Base-by-base conservation (phyloP, 2,888 invertebrate species). In the Sceliomorpha sp. region DNA sequence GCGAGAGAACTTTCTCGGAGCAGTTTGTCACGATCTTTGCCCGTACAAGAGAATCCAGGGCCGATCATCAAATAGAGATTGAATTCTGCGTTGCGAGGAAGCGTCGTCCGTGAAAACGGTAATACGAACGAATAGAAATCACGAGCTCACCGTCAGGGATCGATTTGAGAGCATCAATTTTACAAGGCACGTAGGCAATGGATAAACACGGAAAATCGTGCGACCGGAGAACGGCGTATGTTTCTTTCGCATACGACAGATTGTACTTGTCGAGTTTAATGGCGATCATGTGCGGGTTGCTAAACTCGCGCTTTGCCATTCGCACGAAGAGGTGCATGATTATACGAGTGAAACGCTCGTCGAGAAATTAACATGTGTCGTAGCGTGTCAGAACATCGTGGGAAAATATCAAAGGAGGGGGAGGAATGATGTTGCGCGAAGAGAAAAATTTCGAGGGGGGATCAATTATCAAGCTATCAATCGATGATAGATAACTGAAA, bases 161-260 rank as follows among this genome's bases (percentile, higher is more conserved):
- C 42, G 45, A 50, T 45, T 36, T 32, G 14, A n/a, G 56, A 42
- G 34, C 51, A 68, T 62, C 56, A 62, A 62, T 68, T 62, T 62
- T 45, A 44, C 51, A 47, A 45, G 50, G 36, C 68, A 60, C 60
- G 60, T 60, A 44, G 10, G n/a, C 48, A 9, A 50, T 42, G 39
- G 55, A 68, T 68, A 68, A 62, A 68, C 62, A 62, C 39, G 56
- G 62, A 68, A 68, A 68, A 56, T 58, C 48, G 63, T 55, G n/a
- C 63, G 29, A 42, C 24, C 9, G 31, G 42, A 55, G 48, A 55
- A 47, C 48, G 31, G 36, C n/a, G 24, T 36, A 48, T 45, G 60
- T 55, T 55, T 64, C 45, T 39, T 26, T 58, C 32, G 50, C 39
- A n/a, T 45, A 31, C 42, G 56, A 58, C 44, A 51, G 50, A 64